These are phyloP conservation scores for Ecliptopera silaceata DNA, from an alignment of 2,888 invertebrate genomes.

Conservation along the genomic window DNA sequence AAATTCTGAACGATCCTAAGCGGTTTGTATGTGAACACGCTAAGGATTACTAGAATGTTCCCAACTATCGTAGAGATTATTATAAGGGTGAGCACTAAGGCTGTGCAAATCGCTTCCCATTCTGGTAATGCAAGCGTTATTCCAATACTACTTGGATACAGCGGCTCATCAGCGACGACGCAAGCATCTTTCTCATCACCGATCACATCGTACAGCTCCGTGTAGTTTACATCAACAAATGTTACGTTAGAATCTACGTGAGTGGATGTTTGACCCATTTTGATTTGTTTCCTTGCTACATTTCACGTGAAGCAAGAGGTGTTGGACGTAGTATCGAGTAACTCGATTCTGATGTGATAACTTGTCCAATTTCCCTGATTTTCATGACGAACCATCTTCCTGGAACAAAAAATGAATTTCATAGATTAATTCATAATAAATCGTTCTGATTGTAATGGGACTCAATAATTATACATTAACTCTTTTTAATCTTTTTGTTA, in stretches of 20 bases:
- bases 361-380: slow-evolving; percentile 46
- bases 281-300: slow-evolving; percentile 48
- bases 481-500: slow-evolving; percentile 1
- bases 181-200: slow-evolving; percentile 72
- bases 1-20: slow-evolving; percentile 97
- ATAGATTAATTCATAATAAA: too few species aligned
- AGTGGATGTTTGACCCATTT: slow-evolving; percentile 74
- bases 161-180: slow-evolving; percentile 71
- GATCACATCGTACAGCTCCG: slow-evolving; percentile 55
- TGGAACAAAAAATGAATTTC: slow-evolving; percentile 63
- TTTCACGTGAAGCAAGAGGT: slow-evolving; percentile 59
- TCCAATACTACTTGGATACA: slow-evolving; percentile 87
- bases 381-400: slow-evolving; percentile 61
- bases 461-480: neutral
- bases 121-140: slow-evolving; percentile 89
- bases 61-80: slow-evolving; percentile 95
- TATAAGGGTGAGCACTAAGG: slow-evolving; percentile 91
- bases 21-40: slow-evolving; percentile 97
- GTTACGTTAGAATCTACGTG: slow-evolving; percentile 61
- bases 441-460: slow-evolving; percentile 30
- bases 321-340: slow-evolving; percentile 42
- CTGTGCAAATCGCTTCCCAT: slow-evolving; percentile 92
- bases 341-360: slow-evolving; percentile 44
- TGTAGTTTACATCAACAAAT: slow-evolving; percentile 51
- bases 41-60: slow-evolving; percentile 95